Evolutionary conservation across 2,888 invertebrate genomes (phyloP), one percentile per base, ranked within the genome.

Genomic region (Serrognathus titanus): DNA sequence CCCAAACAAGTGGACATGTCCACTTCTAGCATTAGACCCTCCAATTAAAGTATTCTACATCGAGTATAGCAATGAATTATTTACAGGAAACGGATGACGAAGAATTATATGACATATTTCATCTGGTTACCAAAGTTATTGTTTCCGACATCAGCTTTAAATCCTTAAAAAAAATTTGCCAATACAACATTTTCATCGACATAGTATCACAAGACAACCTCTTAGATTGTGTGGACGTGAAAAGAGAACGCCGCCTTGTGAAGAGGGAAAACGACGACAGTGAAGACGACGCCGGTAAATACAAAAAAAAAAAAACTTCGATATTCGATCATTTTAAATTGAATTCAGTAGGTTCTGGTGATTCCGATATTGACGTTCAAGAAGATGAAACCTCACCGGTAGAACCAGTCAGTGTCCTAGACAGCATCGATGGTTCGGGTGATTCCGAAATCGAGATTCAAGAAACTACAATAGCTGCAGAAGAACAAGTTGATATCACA

Each of bases 121-220:
- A 43, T 9, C 16, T 20, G 4, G 43, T 11, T 1, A 9, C 13
- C 2, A 43, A 43, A 43, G 12, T 65, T 4, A 56, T 60, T 12
- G 16, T 63, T 7, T 61, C 62, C n/a, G 45, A 54, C 9, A 41
- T 60, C 6, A 51, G 52, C 13, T 51, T 45, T 20, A 6, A 2
- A 1, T 55, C 52, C 11, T 47, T 65, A 8, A 31, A 50, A n/a
- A 45, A 51, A 38, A 50, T 65, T 7, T 65, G 65, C 48, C 4
- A 40, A 3, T 37, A 59, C 3, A 20, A 48, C 16, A 16, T 35
- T 35, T 12, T 35, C 24, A 13, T 48, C 9, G 36, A n/a, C 16
- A 8, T 20, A 4, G 16, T 16, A 3, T 43, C 40, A 3, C 53
- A 52, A 13, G 36, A 48, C 8, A 48, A 47, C 13, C 9, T 24